Evolutionary conservation across 2,113 vertebrate genomes (phyloP), one percentile per base, ranked within the genome.

Genomic region (Thamnaconus septentrionalis): DNA sequence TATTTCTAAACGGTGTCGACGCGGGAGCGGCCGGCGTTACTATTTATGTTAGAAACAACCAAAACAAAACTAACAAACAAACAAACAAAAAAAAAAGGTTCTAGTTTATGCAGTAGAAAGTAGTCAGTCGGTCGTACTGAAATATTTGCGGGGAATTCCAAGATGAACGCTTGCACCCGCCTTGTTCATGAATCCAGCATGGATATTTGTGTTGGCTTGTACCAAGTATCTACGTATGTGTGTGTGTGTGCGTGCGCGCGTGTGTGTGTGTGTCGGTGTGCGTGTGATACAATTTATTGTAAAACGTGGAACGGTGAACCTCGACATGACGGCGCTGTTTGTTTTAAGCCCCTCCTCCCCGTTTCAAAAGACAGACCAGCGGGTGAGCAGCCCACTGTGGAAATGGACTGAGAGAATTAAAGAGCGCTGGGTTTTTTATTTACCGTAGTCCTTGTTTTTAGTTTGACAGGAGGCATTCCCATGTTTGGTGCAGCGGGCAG

Each of bases 141-240:
- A 66, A 66, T 40, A 8, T 45, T 41, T 6, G 40, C 41, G 9
- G 9, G 47, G 42, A 10, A 43, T 5, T 54, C 41, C 5, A 12
- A 47, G 50, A 41, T 31, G 18, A 31, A 65, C 61, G 44, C 68
- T 65, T 56, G 73, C 75, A 76, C 71, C 73, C 75, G 77, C 66
- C 66, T 78, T 76, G 46, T 69, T 57, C 31, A 56, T 69, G 59
- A 73, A 66, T 81, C 75, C 73, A 72, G 74, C 68, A 71, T 78
- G 73, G 66, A 43, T 65, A 49, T 79, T 66, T 67, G 39, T 73
- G 59, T 75, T 74, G 64, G 41, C 64, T 71, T 73, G 71, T 53
- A 78, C 47, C 50, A 53, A 61, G 54, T 73, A 58, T 65, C n/a
- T 53, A 39, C 64, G 53, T 54, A 4, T 8, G 48, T 45, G 52